phyloP scores from a whole-genome alignment of 1,140 invertebrate species.

The Propsilocerus akamusi region DNA sequence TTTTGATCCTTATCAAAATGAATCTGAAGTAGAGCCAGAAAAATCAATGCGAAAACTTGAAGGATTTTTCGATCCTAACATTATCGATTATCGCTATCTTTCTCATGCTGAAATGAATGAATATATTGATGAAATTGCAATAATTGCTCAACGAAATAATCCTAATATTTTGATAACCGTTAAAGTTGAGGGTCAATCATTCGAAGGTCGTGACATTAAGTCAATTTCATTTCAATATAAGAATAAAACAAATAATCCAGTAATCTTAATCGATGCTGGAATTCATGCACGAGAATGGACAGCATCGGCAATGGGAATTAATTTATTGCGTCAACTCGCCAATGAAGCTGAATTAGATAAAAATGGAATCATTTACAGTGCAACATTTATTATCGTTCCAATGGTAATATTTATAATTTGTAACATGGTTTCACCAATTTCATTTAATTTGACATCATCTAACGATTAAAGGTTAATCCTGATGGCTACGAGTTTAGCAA shows the following conservation, averaged over 20 bases:
- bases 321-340: not conserved
- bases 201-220: not conserved
- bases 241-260: constrained; percentile 14
- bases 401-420: too few species aligned
- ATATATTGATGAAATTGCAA: not conserved
- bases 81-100: not conserved
- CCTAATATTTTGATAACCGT: constrained; percentile 11
- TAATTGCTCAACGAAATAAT: not conserved
- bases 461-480: constrained; percentile 31
- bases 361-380: not conserved
- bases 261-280: constrained; percentile 18
- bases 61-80: not conserved
- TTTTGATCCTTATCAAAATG: not conserved
- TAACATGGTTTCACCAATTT: too few species aligned
- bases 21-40: not conserved
- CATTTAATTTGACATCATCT: too few species aligned
- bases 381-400: not conserved
- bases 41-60: not conserved
- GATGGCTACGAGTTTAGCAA: constrained; percentile 27
- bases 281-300: constrained; percentile 9
- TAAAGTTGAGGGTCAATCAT: constrained; percentile 25
- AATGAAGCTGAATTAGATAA: not conserved
- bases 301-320: not conserved
- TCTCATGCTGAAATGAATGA: not conserved
- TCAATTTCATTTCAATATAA: constrained; percentile 7